phyloP scores from a whole-genome alignment of 2,888 invertebrate species.

The Epistrophe grossulariae region DNA sequence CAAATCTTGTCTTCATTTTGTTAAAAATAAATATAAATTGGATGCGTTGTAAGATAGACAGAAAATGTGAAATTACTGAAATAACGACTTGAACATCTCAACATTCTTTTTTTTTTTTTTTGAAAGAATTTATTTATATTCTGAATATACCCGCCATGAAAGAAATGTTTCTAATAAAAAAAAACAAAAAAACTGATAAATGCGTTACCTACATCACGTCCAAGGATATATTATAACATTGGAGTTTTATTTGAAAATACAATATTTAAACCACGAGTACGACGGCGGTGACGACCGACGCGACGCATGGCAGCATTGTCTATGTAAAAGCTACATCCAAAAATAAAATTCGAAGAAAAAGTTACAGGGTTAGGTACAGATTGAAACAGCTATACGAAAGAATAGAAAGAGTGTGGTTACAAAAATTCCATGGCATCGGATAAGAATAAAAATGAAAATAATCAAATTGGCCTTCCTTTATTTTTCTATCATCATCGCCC shows the following conservation, averaged over 20 bases:
- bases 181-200: neutral
- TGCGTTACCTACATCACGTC: neutral
- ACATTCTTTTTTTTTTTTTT: neutral
- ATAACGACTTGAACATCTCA: neutral
- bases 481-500: neutral
- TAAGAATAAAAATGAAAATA: neutral
- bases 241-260: neutral
- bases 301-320: no score
- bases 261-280: neutral
- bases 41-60: no score
- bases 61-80: neutral
- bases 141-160: neutral
- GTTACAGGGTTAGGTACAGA: constrained; percentile 31
- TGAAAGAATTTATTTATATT: neutral
- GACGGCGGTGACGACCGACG: no score
- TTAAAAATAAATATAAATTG: no score
- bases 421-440: constrained; percentile 11
- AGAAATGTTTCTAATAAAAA: neutral
- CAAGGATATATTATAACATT: neutral
- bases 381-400: constrained; percentile 42
- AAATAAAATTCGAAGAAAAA: constrained; percentile 32
- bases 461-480: constrained; percentile 1
- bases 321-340: neutral
- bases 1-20: no score
- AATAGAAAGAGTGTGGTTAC: constrained; percentile 11